Evolutionary conservation across 2,888 invertebrate genomes (phyloP), one percentile per base, ranked within the genome.

Genomic region (Brachylomia viminalis): DNA sequence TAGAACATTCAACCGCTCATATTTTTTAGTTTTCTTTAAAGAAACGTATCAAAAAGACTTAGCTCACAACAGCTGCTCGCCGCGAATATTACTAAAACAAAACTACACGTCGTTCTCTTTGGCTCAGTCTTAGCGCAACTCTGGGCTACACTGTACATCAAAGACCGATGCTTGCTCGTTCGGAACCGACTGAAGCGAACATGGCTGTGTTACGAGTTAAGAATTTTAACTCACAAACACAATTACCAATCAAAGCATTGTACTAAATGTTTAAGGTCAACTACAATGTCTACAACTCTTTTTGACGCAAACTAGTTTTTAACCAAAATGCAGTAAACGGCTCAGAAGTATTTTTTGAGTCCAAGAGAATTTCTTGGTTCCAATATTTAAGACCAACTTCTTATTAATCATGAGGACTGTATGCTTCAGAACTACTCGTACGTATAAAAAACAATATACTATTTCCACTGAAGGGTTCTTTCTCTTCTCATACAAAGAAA

Each of bases 61-160:
- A 47, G 45, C 72, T 2, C 65, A 72, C 77, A 70, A 33, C 78
- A 74, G 56, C 80, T 80, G 79, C 72, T 68, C 47, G 75, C 66
- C 58, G 72, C 73, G 84, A 73, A 83, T 72, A 83, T 83, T 79
- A 83, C 68, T 69, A 65, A 59, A 80, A 83, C 72, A 83, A 80
- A 80, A 83, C 83, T 79, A n/a, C 42, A 27, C 84, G 20, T 62
- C 84, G 20, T 62, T 82, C 38, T 68, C 79, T 81, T 79, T 83
- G 54, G 38, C n/a, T 42, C 65, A 27, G 58, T 45, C 56, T 70
- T 45, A 65, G 30, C 58, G 54, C 27, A 66, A 82, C 33, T 79
- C 49, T 65, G 58, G 65, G 33, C 42, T 56, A 11, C 79, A 45
- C 56, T 47, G 42, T 38, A 23, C 27, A 77, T 27, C 67, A 68